Percentiles rank a stretch among this genome's conserved stretches.
Evolutionary conservation across 2,113 vertebrate species (phyloP).

Genomic region (Lagopus leucura): DNA sequence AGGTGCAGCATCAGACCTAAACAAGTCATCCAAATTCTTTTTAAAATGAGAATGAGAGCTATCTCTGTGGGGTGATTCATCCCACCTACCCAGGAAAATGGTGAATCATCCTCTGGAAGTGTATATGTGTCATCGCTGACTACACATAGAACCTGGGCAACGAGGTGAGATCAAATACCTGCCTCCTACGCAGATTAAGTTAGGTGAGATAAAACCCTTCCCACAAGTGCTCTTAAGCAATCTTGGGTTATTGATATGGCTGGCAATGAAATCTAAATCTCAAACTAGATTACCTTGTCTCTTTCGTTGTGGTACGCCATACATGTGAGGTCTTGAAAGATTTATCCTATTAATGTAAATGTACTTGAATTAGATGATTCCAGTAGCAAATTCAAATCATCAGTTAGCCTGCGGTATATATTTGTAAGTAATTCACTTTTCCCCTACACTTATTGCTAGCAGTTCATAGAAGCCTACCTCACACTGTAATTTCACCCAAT

Average conservation of each 20-base stretch:
- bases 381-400: background rate
- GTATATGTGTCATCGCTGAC: background rate
- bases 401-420: background rate
- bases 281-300: background rate
- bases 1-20: background rate
- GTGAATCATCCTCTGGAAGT: constrained; percentile 11
- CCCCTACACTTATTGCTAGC: background rate
- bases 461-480: background rate
- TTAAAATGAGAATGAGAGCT: background rate
- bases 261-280: background rate
- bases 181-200: background rate
- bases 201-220: background rate
- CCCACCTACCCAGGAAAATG: constrained; percentile 22
- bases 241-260: background rate
- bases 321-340: background rate
- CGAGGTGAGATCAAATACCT: background rate
- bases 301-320: background rate
- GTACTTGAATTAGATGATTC: background rate
- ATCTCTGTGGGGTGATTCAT: constrained; percentile 24
- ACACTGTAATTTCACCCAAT: rapidly evolving
- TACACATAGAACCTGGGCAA: background rate
- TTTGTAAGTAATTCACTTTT: background rate
- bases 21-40: background rate
- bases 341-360: background rate
- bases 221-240: background rate